Evolutionary conservation across 2,113 vertebrate species (phyloP), one percentile per base, ranked within the genome.

Genomic region (Leptosomus discolor): DNA sequence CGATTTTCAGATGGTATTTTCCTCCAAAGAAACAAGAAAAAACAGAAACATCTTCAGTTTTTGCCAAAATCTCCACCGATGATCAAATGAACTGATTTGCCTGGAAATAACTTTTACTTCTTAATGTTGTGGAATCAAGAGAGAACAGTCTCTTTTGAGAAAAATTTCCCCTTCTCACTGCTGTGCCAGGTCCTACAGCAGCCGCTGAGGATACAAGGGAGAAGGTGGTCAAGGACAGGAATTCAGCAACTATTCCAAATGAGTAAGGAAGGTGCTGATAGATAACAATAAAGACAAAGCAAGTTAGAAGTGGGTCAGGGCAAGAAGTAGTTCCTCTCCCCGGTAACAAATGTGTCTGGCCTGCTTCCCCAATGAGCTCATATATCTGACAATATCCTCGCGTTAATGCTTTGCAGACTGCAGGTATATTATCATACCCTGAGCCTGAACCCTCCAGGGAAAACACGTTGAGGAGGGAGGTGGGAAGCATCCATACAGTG

Each of bases 351-450:
- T 79, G 96, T 50, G 79, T 98, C 98, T 98, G 98, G 98, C 96
- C 95, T 97, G 78, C 97, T 97, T 98, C 97, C 95, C 64, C 8
- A 32, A 94, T 94, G 96, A 98, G 97, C 97, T 98, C 98, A 97
- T 89, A 95, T 96, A 96, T 97, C 98, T 98, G 96, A 97, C 98
- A 97, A 96, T 96, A 98, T 95, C 97, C 96, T 98, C 63, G 6
- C 15, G 74, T 50, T 98, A 98, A 98, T 97, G 97, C 82, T 97
- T 97, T 98, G 95, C 98, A 98, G 98, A 96, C 92, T 89, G 77
- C 94, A 97, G 95, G 97, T 96, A 76, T 96, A 97, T 97, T 97
- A 97, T 97, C 95, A 76, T 98, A 97, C 69, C 96, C 98, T 11
- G 57, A 95, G 97, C 75, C 94, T 97, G 97, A 98, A 97, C 97